Evolutionary conservation across 2,113 vertebrate genomes (phyloP).

Genomic region (Chiloscyllium plagiosum): DNA sequence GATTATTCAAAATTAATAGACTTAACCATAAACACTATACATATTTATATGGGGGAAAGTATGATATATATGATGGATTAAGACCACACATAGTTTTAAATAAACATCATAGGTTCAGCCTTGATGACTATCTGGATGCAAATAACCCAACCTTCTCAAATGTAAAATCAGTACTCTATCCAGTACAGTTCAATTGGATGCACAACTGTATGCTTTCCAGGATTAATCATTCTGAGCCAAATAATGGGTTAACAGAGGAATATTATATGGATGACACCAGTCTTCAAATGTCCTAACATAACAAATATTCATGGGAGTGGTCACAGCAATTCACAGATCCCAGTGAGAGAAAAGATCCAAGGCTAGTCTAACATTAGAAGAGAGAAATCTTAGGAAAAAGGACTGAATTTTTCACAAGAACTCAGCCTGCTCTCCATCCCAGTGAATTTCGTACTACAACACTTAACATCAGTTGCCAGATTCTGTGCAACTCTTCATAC

Average conservation of each 20-base stretch:
- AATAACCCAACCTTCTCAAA: neutral
- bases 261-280: neutral
- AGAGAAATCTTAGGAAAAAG: conserved; percentile 31
- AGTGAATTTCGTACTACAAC: neutral
- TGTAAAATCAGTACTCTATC: neutral
- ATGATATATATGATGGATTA: neutral
- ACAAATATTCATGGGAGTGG: neutral
- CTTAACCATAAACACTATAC: neutral
- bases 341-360: neutral
- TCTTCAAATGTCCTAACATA: neutral
- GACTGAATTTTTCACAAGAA: neutral
- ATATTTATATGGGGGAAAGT: neutral
- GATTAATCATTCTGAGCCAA: neutral
- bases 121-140: too few relatives aligned
- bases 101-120: too few relatives aligned
- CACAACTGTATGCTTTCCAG: neutral
- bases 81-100: neutral
- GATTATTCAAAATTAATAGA: neutral
- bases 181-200: neutral
- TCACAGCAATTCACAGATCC: neutral
- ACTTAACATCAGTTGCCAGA: neutral
- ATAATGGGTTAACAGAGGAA: neutral
- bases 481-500: conserved; percentile 45
- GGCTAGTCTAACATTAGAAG: neutral
- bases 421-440: neutral